Percentiles rank a stretch among this genome's conserved stretches.
Evolutionary conservation across 2,797 vertebrate species (phyloP).

Genomic region (Ibycter americanus): DNA sequence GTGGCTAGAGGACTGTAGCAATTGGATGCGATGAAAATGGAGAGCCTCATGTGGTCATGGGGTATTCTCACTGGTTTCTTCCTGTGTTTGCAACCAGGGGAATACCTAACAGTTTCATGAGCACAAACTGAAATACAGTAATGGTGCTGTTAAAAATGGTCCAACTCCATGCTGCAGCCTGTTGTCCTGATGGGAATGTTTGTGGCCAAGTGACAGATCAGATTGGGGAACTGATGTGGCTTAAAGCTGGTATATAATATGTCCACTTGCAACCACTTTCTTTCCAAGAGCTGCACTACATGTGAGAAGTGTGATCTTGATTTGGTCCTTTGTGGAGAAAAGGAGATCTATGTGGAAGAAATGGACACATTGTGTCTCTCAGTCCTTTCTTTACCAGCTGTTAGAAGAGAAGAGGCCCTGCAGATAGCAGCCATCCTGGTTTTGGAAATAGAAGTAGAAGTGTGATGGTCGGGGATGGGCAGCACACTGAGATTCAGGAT

Average conservation of each 20-base stretch:
- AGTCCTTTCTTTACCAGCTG: background rate
- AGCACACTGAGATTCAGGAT: background rate
- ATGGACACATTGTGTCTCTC: background rate
- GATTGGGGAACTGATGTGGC: background rate
- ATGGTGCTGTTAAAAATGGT: background rate
- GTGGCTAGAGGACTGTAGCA: background rate
- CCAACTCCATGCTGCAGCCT: background rate
- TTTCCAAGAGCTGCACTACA: background rate
- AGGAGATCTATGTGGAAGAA: background rate
- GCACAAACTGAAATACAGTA: background rate
- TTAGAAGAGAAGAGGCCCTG: background rate
- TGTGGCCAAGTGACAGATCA: background rate
- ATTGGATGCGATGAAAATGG: background rate
- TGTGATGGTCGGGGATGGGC: background rate
- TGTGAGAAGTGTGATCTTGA: background rate
- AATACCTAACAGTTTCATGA: background rate
- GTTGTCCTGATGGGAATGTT: background rate
- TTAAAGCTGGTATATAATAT: background rate
- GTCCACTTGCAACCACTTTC: background rate
- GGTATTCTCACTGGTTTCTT: background rate
- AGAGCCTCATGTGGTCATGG: background rate
- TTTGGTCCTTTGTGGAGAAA: background rate
- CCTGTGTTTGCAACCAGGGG: background rate
- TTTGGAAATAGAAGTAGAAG: background rate
- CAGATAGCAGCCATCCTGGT: background rate